Conservation (phyloP, 2,797 vertebrate genomes). For the Labroides dimidiatus region DNA sequence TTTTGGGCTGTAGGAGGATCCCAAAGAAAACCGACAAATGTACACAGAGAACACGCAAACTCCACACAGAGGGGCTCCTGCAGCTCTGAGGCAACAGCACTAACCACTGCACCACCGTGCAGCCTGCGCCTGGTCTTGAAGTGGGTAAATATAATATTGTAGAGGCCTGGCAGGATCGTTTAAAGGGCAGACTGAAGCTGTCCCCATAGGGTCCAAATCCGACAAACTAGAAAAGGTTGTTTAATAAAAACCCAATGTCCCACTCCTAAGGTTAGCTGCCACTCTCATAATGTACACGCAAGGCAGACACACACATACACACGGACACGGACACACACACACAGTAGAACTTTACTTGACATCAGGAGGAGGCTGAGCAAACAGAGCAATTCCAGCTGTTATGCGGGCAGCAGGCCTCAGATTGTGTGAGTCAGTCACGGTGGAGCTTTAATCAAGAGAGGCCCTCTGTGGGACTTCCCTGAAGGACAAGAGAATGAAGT, state of each 20-base stretch:
- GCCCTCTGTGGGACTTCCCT: conserved; percentile 57
- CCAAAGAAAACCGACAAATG: too few relatives aligned
- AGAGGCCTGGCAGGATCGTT: conserved; percentile 49
- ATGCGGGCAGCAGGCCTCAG: conserved; percentile 57
- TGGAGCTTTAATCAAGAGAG: conserved; percentile 70
- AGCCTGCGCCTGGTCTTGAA: conserved; percentile 39
- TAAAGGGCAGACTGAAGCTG: conserved; percentile 47
- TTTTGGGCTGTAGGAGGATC: too few relatives aligned
- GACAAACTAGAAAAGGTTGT: conserved; percentile 65
- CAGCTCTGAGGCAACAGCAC: too few relatives aligned
- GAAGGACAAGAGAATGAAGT: conserved; percentile 61
- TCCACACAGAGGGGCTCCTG: too few relatives aligned
- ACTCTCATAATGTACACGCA: conserved; percentile 27
- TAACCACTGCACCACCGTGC: too few relatives aligned
- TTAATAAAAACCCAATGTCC: conserved; percentile 67
- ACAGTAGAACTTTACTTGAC: conserved; percentile 43
- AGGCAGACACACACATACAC: conserved; percentile 12
- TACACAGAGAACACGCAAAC: too few relatives aligned
- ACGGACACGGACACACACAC: conserved; percentile 4
- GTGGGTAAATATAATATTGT: conserved; percentile 47
- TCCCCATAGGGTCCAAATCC: conserved; percentile 59
- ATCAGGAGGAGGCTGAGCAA: conserved; percentile 45
- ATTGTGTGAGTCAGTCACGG: conserved; percentile 69
- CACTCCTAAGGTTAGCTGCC: conserved; percentile 49
- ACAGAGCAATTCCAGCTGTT: conserved; percentile 77